Conservation (phyloP, 2,888 invertebrate genomes). For the Drosophila anomalipes region DNA sequence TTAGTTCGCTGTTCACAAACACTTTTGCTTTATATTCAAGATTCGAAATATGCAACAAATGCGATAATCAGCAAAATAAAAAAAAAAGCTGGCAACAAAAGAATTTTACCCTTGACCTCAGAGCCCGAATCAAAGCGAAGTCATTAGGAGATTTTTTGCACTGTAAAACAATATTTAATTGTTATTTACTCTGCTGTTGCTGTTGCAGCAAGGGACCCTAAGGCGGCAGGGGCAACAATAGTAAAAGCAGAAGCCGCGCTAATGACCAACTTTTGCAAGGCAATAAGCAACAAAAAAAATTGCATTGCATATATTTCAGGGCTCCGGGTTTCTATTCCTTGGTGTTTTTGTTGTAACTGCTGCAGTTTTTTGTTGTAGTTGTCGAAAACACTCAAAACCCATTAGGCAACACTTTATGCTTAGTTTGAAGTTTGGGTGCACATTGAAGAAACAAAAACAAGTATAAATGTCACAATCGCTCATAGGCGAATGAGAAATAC, state of each 20-base stretch:
- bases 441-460: slow-evolving; percentile 27
- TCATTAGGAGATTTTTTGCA: slow-evolving; percentile 70
- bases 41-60: slow-evolving; percentile 62
- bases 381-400: slow-evolving; percentile 84
- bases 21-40: slow-evolving; percentile 23
- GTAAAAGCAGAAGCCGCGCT: slow-evolving; percentile 63
- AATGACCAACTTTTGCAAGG: slow-evolving; percentile 74
- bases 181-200: slow-evolving; percentile 63
- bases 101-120: slow-evolving; percentile 72
- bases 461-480: slow-evolving; percentile 1
- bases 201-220: slow-evolving; percentile 19
- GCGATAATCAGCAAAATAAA: slow-evolving; percentile 23
- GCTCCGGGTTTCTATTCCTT: slow-evolving; percentile 41
- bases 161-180: slow-evolving; percentile 72
- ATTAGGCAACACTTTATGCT: slow-evolving; percentile 84
- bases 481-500: not conserved
- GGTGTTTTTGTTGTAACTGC: slow-evolving; percentile 22
- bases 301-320: slow-evolving; percentile 67
- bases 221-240: slow-evolving; percentile 26
- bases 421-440: slow-evolving; percentile 78
- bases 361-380: slow-evolving; percentile 53
- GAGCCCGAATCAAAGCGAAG: slow-evolving; percentile 36
- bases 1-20: not conserved
- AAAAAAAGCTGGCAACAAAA: slow-evolving; percentile 41
- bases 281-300: slow-evolving; percentile 53